phyloP scores from a whole-genome alignment of 2,113 vertebrate genomes.

The Tauraco erythrolophus region DNA sequence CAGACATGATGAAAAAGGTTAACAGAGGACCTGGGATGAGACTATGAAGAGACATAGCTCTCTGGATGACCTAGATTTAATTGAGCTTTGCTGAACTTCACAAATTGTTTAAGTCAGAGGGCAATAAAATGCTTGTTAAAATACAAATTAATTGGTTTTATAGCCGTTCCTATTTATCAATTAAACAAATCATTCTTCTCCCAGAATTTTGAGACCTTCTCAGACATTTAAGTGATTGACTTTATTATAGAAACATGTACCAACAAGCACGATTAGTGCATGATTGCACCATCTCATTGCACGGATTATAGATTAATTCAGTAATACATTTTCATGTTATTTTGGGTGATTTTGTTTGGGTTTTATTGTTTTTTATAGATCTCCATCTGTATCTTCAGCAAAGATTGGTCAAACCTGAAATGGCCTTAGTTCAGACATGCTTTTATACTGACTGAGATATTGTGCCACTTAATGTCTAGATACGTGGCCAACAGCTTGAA shows the following conservation, averaged over 20 bases:
- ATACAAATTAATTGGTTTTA: not conserved
- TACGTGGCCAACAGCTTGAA: slow-evolving; percentile 43
- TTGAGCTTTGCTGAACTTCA: not conserved
- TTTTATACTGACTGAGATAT: not conserved
- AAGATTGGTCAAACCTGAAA: not conserved
- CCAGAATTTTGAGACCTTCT: not conserved
- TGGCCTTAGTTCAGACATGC: not conserved
- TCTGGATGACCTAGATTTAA: not conserved
- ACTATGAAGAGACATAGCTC: not conserved
- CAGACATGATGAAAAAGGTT: not conserved
- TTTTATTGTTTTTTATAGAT: not conserved
- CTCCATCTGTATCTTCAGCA: not conserved
- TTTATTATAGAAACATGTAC: not conserved
- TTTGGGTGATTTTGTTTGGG: not conserved
- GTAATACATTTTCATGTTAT: not conserved
- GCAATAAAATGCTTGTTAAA: not conserved
- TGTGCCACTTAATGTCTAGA: slow-evolving; percentile 23
- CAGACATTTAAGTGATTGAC: not conserved
- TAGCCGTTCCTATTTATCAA: not conserved
- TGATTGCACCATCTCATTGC: not conserved
- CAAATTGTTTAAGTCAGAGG: not conserved
- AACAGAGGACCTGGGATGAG: not conserved
- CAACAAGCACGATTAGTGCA: not conserved
- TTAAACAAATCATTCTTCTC: not conserved
- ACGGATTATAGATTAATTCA: not conserved